Percentiles rank a stretch among this genome's conserved stretches.
These are phyloP conservation scores for Adelognathus sp. DNA, from an alignment of 2,888 invertebrate genomes.

Conservation along the genomic window DNA sequence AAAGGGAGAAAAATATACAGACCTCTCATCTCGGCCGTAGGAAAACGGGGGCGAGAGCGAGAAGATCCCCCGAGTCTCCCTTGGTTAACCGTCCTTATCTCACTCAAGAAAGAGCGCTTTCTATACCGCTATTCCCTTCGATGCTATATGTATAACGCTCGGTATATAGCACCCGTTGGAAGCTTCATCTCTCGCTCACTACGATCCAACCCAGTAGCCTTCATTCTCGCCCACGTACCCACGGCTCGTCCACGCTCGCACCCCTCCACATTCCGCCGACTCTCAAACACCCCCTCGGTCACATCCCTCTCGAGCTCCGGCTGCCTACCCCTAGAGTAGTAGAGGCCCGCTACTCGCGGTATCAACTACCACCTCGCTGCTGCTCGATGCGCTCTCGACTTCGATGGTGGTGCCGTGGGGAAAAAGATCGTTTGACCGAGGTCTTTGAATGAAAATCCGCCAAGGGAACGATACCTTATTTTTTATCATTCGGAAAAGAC, in stretches of 20 bases:
- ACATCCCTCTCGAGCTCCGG: constrained; percentile 54
- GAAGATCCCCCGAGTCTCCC: constrained; percentile 3
- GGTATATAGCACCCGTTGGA: background rate
- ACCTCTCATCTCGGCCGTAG: background rate
- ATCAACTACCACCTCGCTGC: constrained; percentile 40
- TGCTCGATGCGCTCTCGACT: background rate
- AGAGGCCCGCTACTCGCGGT: constrained; percentile 48
- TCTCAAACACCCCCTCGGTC: constrained; percentile 53
- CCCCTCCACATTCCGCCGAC: constrained; percentile 54
- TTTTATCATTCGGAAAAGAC: background rate
- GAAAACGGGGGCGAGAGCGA: constrained; percentile 26
- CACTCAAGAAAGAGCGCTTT: constrained; percentile 1
- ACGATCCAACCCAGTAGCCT: constrained; percentile 43
- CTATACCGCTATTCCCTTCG: constrained; percentile 33
- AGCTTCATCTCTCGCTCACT: constrained; percentile 38
- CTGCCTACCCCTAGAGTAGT: constrained; percentile 50
- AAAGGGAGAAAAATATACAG: background rate
- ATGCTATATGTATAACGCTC: constrained; percentile 17
- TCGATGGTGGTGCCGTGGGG: constrained; percentile 16
- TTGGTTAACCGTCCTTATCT: constrained; percentile 37
- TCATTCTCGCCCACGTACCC: constrained; percentile 50
- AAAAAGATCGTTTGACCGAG: background rate
- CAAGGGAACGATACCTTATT: background rate
- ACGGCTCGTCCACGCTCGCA: constrained; percentile 48
- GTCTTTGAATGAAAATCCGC: background rate